Conservation (phyloP, 1,140 invertebrate species). For the Panulirus ornatus region DNA sequence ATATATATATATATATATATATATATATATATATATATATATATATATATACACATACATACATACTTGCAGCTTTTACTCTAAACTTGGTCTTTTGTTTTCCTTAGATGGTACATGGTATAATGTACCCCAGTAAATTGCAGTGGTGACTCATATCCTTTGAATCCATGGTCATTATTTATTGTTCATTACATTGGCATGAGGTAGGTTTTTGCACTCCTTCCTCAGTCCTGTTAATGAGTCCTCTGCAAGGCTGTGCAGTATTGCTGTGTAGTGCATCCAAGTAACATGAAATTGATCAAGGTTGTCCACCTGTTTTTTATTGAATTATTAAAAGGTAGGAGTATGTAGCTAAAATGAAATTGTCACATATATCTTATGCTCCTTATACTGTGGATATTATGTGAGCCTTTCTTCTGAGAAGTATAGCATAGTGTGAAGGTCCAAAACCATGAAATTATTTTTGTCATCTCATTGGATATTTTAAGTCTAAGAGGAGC, state of each 20-base stretch:
- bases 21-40: conserved; percentile 70
- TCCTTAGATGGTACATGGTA: background rate
- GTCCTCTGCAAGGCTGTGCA: background rate
- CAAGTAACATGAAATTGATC: background rate
- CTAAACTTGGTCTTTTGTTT: background rate
- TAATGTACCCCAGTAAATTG: background rate
- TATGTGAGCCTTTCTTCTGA: background rate
- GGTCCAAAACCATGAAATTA: background rate
- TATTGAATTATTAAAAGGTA: background rate
- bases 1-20: conserved; percentile 71
- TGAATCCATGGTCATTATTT: background rate
- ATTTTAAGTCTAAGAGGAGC: background rate
- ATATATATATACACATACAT: conserved; percentile 71
- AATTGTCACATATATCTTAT: background rate
- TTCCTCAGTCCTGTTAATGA: background rate
- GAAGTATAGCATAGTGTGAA: background rate
- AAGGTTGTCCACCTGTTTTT: background rate
- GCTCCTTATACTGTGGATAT: background rate
- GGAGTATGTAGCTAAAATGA: background rate
- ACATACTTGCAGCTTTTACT: conserved; percentile 13
- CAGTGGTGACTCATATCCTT: background rate
- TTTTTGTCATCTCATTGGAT: background rate
- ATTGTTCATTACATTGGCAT: background rate
- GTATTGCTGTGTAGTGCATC: background rate
- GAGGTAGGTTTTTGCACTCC: background rate